Evolutionary conservation across 2,888 invertebrate species (phyloP).

Genomic region (Willowsia nigromaculata): DNA sequence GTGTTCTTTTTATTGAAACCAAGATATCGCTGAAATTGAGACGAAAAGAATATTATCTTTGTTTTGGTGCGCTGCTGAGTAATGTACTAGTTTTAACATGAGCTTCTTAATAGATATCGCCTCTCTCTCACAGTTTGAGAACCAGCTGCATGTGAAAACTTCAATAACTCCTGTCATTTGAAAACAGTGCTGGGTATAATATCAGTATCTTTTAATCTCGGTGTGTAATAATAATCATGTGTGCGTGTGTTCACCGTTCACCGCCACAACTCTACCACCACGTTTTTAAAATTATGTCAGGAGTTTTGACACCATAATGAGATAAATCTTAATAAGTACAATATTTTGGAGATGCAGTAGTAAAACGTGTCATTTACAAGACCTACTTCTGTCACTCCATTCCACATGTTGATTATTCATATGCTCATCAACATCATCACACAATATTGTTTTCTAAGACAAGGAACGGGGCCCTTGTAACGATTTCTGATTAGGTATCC

Average conservation of each 20-base stretch:
- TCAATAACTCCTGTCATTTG: conserved; percentile 56
- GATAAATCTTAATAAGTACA: not conserved
- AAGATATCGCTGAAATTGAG: conserved; percentile 60
- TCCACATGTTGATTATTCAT: conserved; percentile 19
- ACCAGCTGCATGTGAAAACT: conserved; percentile 59
- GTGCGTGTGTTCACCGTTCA: conserved; percentile 39
- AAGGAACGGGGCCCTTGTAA: not conserved
- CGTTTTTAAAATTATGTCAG: conserved; percentile 61
- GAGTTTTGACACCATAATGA: conserved; percentile 49
- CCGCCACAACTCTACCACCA: conserved; percentile 13
- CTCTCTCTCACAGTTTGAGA: conserved; percentile 18
- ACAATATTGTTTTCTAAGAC: conserved; percentile 3
- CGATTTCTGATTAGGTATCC: too few relatives aligned
- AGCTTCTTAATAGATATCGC: not conserved
- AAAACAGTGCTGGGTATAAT: conserved; percentile 18
- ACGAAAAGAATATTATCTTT: conserved; percentile 51
- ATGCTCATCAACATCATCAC: conserved; percentile 23
- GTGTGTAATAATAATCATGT: conserved; percentile 38
- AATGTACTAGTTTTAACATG: conserved; percentile 25
- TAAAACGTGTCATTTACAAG: conserved; percentile 23
- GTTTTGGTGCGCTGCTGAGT: conserved; percentile 43
- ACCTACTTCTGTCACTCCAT: conserved; percentile 53
- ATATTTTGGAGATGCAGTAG: not conserved
- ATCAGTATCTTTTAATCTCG: conserved; percentile 55
- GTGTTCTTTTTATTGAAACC: conserved; percentile 39